Evolutionary conservation across 2,888 invertebrate genomes (phyloP).

Genomic region (Brachyptera putata): DNA sequence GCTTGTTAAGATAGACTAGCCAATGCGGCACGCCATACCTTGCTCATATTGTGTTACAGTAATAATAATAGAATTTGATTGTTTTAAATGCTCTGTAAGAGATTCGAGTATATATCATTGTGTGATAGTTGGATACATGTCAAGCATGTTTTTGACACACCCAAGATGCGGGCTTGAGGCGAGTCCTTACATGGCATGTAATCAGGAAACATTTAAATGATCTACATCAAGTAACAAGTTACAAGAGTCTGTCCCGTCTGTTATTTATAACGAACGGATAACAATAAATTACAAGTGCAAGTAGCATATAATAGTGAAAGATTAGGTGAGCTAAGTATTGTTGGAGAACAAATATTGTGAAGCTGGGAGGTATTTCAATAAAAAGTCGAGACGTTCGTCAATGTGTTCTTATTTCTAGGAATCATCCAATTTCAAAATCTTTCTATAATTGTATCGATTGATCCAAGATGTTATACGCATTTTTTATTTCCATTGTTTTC

Average conservation of each 20-base stretch:
- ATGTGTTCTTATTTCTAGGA: too few relatives aligned
- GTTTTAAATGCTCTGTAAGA: too few relatives aligned
- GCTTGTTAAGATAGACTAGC: background rate
- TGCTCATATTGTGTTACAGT: background rate
- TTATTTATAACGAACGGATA: slow-evolving; percentile 6
- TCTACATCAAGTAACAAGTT: background rate
- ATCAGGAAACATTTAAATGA: slow-evolving; percentile 11
- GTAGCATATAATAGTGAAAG: background rate
- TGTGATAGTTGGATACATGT: too few relatives aligned
- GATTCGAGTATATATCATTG: too few relatives aligned
- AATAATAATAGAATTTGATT: background rate
- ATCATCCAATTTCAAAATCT: too few relatives aligned
- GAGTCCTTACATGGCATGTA: background rate
- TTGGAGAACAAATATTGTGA: too few relatives aligned
- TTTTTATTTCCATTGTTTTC: too few relatives aligned
- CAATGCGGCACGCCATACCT: background rate
- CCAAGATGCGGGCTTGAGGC: background rate
- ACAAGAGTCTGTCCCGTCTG: too few relatives aligned
- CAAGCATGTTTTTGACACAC: background rate
- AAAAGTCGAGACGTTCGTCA: too few relatives aligned
- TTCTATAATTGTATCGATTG: too few relatives aligned
- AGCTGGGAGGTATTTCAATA: too few relatives aligned
- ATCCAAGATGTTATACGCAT: too few relatives aligned
- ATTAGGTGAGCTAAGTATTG: background rate
- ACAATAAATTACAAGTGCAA: slow-evolving; percentile 5